Percentiles rank a stretch among this genome's conserved stretches.
phyloP scores from a whole-genome alignment of 2,113 vertebrate species.

The Capra hircus region DNA sequence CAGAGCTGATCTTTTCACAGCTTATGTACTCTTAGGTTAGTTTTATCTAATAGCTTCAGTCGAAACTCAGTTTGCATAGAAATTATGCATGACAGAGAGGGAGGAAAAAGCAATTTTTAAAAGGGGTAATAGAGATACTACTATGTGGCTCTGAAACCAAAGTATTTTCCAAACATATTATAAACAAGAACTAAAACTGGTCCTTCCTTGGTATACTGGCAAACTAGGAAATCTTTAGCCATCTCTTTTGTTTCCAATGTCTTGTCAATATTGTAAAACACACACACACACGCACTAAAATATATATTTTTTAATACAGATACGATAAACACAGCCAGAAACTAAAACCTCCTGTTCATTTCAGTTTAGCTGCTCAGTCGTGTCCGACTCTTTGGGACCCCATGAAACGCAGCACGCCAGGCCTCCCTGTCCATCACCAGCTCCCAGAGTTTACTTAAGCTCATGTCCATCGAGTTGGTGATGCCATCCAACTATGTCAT shows the following conservation, averaged over 20 bases:
- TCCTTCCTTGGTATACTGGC: not conserved
- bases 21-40: not conserved
- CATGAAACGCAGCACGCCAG: not conserved
- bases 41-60: not conserved
- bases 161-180: slow-evolving; percentile 7
- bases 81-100: not conserved
- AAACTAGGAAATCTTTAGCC: not conserved
- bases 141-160: not conserved
- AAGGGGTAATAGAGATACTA: not conserved
- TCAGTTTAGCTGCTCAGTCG: not conserved
- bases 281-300: not conserved
- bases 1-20: not conserved
- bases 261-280: not conserved
- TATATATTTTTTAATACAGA: not conserved
- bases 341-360: not conserved
- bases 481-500: not conserved
- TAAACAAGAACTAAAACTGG: not conserved
- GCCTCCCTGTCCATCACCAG: not conserved
- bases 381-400: not conserved
- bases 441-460: not conserved
- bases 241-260: not conserved
- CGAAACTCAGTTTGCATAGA: not conserved
- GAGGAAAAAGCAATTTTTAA: not conserved
- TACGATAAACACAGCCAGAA: not conserved
- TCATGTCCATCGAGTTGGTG: not conserved